phyloP scores from a whole-genome alignment of 1,140 invertebrate species.

The Macrobrachium nipponense region DNA sequence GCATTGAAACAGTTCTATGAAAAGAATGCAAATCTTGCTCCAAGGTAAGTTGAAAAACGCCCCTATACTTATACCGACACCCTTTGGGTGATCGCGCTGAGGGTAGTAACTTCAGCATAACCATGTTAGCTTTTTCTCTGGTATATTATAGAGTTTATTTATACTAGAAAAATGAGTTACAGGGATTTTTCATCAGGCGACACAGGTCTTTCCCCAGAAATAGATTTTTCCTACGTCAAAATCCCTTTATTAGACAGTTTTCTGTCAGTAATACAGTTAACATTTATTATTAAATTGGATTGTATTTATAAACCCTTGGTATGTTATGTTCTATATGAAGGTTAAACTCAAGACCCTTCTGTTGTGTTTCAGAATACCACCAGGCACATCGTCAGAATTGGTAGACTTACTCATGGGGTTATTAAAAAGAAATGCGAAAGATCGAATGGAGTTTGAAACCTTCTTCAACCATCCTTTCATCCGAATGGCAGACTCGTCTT shows the following conservation, averaged over 20 bases:
- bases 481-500: constrained; percentile 68
- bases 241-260: constrained; percentile 36
- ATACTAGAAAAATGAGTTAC: no score
- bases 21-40: constrained; percentile 88
- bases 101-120: no score
- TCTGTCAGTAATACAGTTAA: constrained; percentile 16
- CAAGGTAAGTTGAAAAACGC: constrained; percentile 86
- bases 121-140: no score
- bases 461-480: constrained; percentile 95
- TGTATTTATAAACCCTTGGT: constrained; percentile 5
- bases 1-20: constrained; percentile 98
- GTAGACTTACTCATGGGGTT: constrained; percentile 87
- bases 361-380: constrained; percentile 82
- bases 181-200: no score
- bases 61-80: no score
- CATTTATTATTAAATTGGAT: constrained; percentile 6
- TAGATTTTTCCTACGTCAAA: no score
- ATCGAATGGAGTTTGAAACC: constrained; percentile 94
- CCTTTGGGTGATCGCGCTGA: no score
- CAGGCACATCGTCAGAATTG: constrained; percentile 89
- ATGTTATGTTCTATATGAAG: no score
- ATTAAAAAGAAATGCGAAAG: constrained; percentile 90
- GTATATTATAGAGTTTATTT: no score
- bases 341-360: constrained; percentile 10
- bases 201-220: no score